A percentile compares a stretch with the other conserved stretches of the same genome.
Evolutionary conservation across 2,888 invertebrate species (phyloP).

Genomic region (Nipponacmea schrenckii): DNA sequence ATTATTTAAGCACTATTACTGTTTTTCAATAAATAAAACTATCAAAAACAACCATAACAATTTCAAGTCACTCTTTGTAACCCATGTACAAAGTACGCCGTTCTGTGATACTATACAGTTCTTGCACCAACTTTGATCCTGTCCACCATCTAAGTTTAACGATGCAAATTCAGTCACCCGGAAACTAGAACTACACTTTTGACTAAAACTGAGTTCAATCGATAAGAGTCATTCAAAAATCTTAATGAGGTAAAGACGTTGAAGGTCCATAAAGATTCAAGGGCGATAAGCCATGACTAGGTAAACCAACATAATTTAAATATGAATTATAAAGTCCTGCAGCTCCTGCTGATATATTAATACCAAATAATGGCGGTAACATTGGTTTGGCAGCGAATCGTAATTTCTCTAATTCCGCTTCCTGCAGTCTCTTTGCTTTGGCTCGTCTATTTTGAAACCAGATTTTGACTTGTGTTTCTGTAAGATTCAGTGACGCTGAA

Average conservation of each 20-base stretch:
- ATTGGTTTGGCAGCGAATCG: constrained; percentile 82
- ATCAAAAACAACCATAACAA: no score
- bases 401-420: constrained; percentile 91
- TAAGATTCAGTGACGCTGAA: constrained; percentile 85
- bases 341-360: constrained; percentile 19
- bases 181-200: no score
- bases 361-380: constrained; percentile 70
- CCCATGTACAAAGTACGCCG: no score
- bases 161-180: no score
- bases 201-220: no score
- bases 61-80: no score
- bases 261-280: neutral
- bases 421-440: constrained; percentile 96
- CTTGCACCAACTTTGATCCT: no score
- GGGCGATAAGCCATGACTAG: constrained; percentile 6
- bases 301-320: constrained; percentile 15
- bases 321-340: constrained; percentile 14
- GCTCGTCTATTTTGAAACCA: constrained; percentile 74
- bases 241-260: neutral
- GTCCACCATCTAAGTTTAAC: no score
- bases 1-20: no score
- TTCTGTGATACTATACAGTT: no score
- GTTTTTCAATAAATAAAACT: no score
- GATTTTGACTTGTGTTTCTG: constrained; percentile 81
- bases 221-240: no score